phyloP scores from a whole-genome alignment of 2,888 invertebrate genomes.

The Eristalis intricaria region DNA sequence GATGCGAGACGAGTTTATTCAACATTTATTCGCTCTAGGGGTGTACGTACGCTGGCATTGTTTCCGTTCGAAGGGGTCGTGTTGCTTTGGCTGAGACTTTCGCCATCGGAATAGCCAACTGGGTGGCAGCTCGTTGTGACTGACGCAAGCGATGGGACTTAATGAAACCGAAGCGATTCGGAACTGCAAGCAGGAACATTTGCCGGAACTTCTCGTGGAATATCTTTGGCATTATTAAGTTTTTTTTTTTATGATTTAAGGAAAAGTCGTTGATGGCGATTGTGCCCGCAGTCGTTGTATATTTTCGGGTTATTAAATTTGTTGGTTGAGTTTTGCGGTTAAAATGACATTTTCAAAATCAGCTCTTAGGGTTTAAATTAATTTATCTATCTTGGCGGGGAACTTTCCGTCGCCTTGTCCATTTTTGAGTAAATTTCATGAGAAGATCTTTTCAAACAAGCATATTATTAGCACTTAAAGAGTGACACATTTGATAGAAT shows the following conservation, averaged over 20 bases:
- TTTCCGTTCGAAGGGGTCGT: slow-evolving; percentile 8
- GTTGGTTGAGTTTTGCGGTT: neutral
- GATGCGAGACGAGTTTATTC: neutral
- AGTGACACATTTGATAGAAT: too few species aligned
- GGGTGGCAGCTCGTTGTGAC: slow-evolving; percentile 36
- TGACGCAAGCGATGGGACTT: slow-evolving; percentile 48
- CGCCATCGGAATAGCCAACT: slow-evolving; percentile 25
- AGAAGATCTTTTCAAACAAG: too few species aligned
- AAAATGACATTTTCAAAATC: neutral
- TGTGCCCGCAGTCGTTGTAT: neutral
- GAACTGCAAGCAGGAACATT: slow-evolving; percentile 42
- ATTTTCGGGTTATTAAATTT: neutral
- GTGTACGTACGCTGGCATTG: neutral
- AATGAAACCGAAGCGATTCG: slow-evolving; percentile 57
- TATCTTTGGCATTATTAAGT: slow-evolving; percentile 30
- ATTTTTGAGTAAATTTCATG: too few species aligned
- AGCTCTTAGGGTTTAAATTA: neutral
- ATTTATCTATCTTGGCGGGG: too few species aligned
- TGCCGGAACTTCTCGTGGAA: neutral
- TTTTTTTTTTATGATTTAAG: slow-evolving; percentile 39
- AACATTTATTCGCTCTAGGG: slow-evolving; percentile 30
- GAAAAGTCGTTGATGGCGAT: neutral
- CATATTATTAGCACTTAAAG: too few species aligned
- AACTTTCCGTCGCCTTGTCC: too few species aligned
- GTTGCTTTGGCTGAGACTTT: slow-evolving; percentile 22